phyloP scores from a whole-genome alignment of 2,888 invertebrate species.

The Drosophila kanekoi region DNA sequence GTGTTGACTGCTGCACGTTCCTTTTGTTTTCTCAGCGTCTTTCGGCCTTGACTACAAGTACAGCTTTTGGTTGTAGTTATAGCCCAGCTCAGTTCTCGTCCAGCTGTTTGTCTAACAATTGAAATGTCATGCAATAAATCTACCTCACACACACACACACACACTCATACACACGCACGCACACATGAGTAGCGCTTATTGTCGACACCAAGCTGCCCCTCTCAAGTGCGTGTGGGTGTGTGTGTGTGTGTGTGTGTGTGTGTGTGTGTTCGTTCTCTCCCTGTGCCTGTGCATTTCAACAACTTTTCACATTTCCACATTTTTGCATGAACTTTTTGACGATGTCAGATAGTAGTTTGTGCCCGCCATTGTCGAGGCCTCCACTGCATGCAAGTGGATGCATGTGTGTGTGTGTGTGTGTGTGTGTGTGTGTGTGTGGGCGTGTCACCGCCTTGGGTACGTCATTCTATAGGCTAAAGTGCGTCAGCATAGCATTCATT shows the following conservation, averaged over 20 bases:
- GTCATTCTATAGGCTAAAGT: slow-evolving; percentile 56
- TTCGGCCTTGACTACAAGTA: slow-evolving; percentile 66
- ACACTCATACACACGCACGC: slow-evolving; percentile 24
- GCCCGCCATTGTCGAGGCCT: slow-evolving; percentile 40
- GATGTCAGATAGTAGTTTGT: slow-evolving; percentile 78
- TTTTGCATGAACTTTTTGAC: slow-evolving; percentile 79
- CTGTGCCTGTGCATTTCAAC: slow-evolving; percentile 65
- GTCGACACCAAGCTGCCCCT: slow-evolving; percentile 28
- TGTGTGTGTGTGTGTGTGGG: slow-evolving; percentile 30
- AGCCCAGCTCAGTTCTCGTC: slow-evolving; percentile 65
- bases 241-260: slow-evolving; percentile 2
- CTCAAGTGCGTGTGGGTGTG: slow-evolving; percentile 36
- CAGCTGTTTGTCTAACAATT: slow-evolving; percentile 79
- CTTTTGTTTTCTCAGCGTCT: slow-evolving; percentile 54
- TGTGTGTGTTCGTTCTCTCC: slow-evolving; percentile 2
- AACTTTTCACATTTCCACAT: slow-evolving; percentile 78
- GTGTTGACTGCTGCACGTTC: slow-evolving; percentile 26
- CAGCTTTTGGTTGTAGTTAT: slow-evolving; percentile 44
- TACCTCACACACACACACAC: slow-evolving; percentile 56
- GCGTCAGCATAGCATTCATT: slow-evolving; percentile 68
- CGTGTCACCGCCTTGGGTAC: slow-evolving; percentile 36
- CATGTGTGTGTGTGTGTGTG: slow-evolving; percentile 2
- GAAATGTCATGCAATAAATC: slow-evolving; percentile 80
- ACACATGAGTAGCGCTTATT: slow-evolving; percentile 21
- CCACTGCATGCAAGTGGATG: slow-evolving; percentile 19